These are phyloP conservation scores for Leucopternis melanops DNA, from an alignment of 2,113 vertebrate species.

Conservation along the genomic window DNA sequence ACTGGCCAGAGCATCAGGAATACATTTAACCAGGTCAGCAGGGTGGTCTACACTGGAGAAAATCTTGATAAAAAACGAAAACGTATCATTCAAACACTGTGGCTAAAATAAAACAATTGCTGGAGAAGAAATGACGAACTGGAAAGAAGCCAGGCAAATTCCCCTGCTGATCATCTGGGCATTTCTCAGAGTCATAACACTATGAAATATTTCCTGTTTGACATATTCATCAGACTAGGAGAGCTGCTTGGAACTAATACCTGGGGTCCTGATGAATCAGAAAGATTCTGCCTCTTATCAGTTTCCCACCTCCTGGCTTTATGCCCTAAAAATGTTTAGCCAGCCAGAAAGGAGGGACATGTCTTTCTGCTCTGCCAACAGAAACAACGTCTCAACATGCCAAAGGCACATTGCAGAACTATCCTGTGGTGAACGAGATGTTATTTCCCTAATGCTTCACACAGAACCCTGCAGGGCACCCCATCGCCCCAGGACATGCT, in stretches of 20 bases:
- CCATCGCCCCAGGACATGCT: not conserved
- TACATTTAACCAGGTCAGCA: not conserved
- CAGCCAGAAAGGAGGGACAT: not conserved
- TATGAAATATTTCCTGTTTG: not conserved
- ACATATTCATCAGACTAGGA: not conserved
- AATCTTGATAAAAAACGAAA: not conserved
- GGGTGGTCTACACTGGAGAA: not conserved
- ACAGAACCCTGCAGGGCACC: not conserved
- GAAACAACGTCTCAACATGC: not conserved
- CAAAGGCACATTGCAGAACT: not conserved
- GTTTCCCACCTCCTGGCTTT: not conserved
- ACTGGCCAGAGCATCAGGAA: slow-evolving; percentile 20
- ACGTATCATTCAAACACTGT: not conserved
- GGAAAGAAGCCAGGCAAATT: not conserved
- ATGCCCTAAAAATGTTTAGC: not conserved
- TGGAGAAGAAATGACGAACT: not conserved
- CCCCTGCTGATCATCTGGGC: not conserved
- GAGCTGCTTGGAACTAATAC: not conserved
- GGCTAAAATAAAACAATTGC: not conserved
- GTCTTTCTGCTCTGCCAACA: not conserved
- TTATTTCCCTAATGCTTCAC: not conserved
- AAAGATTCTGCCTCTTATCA: not conserved
- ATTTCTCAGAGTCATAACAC: not conserved
- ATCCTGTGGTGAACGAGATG: not conserved
- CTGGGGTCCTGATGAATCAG: not conserved